A percentile compares a stretch with the other conserved stretches of the same genome.
Evolutionary conservation across 2,797 vertebrate genomes (phyloP).

Genomic region (Enteromius paludinosus): DNA sequence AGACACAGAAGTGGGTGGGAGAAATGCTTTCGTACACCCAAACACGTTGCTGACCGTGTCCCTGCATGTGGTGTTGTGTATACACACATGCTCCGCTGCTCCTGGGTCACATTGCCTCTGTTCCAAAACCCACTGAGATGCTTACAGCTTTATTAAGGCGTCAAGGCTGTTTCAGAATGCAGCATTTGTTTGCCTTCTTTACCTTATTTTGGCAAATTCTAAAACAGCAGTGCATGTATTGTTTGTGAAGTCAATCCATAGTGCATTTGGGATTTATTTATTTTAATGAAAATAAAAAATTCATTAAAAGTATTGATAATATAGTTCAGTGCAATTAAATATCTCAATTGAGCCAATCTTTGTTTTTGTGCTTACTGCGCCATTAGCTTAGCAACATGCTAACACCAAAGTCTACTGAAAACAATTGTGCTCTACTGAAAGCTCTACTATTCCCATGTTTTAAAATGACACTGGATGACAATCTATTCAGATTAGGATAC

Average conservation of each 20-base stretch:
- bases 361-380: background rate
- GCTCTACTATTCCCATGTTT: background rate
- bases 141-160: background rate
- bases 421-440: background rate
- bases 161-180: background rate
- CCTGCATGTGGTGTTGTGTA: conserved; percentile 33
- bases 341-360: background rate
- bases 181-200: background rate
- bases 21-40: conserved; percentile 27
- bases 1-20: conserved; percentile 56
- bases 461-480: background rate
- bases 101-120: background rate
- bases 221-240: background rate
- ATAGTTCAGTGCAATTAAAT: background rate
- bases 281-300: too few species aligned
- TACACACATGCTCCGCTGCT: background rate
- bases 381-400: background rate
- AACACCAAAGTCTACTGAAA: too few species aligned
- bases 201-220: background rate
- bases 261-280: too few species aligned
- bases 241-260: background rate
- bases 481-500: background rate
- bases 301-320: background rate
- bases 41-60: conserved; percentile 34
- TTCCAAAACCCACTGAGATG: background rate